A percentile compares a stretch with the other conserved stretches of the same genome.
These are phyloP conservation scores for Struthidea cinerea DNA, from an alignment of 2,113 vertebrate species.

Conservation along the genomic window DNA sequence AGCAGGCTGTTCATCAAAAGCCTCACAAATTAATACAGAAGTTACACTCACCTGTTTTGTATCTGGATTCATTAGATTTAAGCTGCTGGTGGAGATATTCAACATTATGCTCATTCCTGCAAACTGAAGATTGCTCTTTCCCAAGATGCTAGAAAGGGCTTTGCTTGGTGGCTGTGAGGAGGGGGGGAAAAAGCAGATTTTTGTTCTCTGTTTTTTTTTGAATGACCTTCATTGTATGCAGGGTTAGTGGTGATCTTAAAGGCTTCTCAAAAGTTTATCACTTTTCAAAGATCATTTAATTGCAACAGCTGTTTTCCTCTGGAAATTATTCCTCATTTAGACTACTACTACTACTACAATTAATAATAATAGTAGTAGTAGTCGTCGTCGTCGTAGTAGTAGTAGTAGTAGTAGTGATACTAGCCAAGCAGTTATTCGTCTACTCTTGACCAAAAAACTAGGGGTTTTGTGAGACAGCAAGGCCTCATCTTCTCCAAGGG, in stretches of 20 bases:
- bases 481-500: not conserved
- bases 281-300: not conserved
- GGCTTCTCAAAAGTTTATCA: not conserved
- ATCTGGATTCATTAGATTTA: constrained; percentile 94
- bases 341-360: not conserved
- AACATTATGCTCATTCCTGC: constrained; percentile 94
- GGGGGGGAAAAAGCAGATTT: not conserved
- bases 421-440: not conserved
- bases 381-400: not conserved
- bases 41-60: constrained; percentile 88
- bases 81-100: constrained; percentile 95
- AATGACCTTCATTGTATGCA: not conserved
- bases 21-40: not conserved
- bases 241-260: not conserved
- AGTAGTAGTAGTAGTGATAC: not conserved
- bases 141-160: constrained; percentile 89
- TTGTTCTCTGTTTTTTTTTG: not conserved
- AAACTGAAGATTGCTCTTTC: constrained; percentile 98
- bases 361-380: not conserved
- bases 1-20: not conserved
- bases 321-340: not conserved
- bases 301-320: not conserved
- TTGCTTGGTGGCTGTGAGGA: constrained; percentile 87
- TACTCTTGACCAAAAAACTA: not conserved
- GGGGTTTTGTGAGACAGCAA: not conserved